Evolutionary conservation across 2,797 vertebrate genomes (phyloP), one percentile per base, ranked within the genome.

Genomic region (Melanotaenia pygmaea): DNA sequence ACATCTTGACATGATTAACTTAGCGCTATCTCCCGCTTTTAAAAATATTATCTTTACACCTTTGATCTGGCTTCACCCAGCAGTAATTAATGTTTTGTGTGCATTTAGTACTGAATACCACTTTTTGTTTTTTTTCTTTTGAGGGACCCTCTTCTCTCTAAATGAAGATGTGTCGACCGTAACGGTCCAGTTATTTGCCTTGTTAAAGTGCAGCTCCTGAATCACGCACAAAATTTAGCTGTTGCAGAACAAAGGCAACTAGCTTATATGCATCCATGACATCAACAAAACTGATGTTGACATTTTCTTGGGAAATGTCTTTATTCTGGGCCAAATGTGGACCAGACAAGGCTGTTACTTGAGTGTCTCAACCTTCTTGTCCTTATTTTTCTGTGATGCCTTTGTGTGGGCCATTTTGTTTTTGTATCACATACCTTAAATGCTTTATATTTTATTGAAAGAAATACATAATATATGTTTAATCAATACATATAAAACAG

Each of bases 191-290:
- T 77, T 62, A 63, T 79, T 84, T 65, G 68, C 79, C 64, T 80
- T 80, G 28, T 79, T 77, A 68, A 76, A 86, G 60, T n/a, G 30
- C 60, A 84, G 56, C 73, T 83, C 43, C 81, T 79, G 47, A 91
- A 76, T 92, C 79, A 85, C 73, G 80, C 91, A 93, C 93, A 93
- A 65, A 18, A 12, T 7, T 13, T 34, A n/a, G 57, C 61, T 77
- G 62, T 79, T 67, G 43, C 65, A 79, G 74, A 78, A 53, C 63
- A 68, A 72, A 26, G 79, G 80, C 82, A 80, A 75, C 79, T 90
- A 65, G 47, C 85, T 74, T 66, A 47, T 73, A 58, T 40, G 43
- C 79, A 43, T 76, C 80, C 18, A 62, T 11, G 34, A 70, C 6
- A 53, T 72, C 2, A 64, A 53, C 2, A 65, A 61, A 62, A 73